A percentile compares a stretch with the other conserved stretches of the same genome.
Conservation (phyloP, 2,113 vertebrate species). For the Reinhardtius hippoglossoides region DNA sequence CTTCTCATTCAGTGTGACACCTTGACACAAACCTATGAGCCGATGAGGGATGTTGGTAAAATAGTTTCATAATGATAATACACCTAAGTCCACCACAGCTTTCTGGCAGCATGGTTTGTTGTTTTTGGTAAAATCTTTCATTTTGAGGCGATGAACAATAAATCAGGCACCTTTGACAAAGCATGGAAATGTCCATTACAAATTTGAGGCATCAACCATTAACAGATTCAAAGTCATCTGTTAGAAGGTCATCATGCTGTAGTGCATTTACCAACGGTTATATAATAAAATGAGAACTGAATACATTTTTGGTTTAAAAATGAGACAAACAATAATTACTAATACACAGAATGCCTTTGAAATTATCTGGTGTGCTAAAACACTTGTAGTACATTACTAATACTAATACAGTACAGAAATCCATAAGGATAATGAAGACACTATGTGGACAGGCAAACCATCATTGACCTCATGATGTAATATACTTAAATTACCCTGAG, state of each 20-base stretch:
- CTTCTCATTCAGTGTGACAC: not conserved
- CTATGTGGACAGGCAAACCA: not conserved
- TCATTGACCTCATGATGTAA: constrained; percentile 5
- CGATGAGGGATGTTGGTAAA: no score
- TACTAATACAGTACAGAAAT: constrained; percentile 14
- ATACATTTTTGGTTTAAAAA: no score
- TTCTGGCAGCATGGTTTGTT: not conserved
- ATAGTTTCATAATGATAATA: no score
- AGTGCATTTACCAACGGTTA: not conserved
- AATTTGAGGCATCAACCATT: constrained; percentile 32
- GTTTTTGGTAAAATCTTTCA: constrained; percentile 16
- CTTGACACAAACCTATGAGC: no score
- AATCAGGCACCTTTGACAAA: constrained; percentile 48
- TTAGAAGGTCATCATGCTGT: constrained; percentile 4
- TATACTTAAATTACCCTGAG: constrained; percentile 12
- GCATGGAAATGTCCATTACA: constrained; percentile 3
- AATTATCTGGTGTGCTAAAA: no score
- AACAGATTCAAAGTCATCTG: constrained; percentile 13
- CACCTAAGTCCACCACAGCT: not conserved
- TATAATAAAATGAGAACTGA: no score
- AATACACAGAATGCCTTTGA: not conserved
- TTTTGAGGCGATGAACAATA: constrained; percentile 23
- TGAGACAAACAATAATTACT: not conserved
- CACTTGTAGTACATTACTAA: constrained; percentile 15
- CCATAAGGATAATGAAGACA: constrained; percentile 2